Evolutionary conservation across 2,888 invertebrate genomes (phyloP), one percentile per base, ranked within the genome.

Genomic region (Tryphoninae sp.): DNA sequence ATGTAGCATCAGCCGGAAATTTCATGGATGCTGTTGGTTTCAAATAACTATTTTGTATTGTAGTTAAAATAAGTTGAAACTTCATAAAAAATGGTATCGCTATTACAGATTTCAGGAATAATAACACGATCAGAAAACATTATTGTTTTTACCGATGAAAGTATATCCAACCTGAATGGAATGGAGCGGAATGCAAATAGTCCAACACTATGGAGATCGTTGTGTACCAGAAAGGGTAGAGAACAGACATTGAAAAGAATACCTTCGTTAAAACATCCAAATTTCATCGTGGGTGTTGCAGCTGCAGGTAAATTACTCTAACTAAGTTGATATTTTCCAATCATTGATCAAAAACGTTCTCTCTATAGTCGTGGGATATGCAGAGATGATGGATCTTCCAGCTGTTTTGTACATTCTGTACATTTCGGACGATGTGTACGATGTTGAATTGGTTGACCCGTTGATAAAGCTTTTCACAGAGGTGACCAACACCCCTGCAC

Each of bases 241-340:
- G 82, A 84, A 16, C 23, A 81, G n/a, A 81, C 78, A 40, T 85
- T 85, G 73, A 78, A 76, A 2, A 82, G 84, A 64, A 85, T 84
- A 42, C 76, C 87, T 40, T 9, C 65, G 19, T 84, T 91, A 53
- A 88, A 88, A 72, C 89, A 89, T 73, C 91, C 92, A 42, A 91
- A 91, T 80, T 89, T 91, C 64, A 79, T 91, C 11, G 87, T 86
- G 8, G 92, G 92, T 53, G 87, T 91, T 2, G 84, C 88, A n/a
- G 89, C 92, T 45, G 91, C 90, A 88, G 90, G 92, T 91, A 85
- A 68, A 67, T 84, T 83, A 81, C 51, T 51, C 75, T 0, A 76
- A 67, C 19, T 62, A n/a, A 55, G 3, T 40, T 13, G 7, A 19
- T 40, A 16, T 40, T 23, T 49, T n/a, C 8, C 19, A 22, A 3